phyloP scores from a whole-genome alignment of 1,140 invertebrate genomes.

The Holotrichia oblita region DNA sequence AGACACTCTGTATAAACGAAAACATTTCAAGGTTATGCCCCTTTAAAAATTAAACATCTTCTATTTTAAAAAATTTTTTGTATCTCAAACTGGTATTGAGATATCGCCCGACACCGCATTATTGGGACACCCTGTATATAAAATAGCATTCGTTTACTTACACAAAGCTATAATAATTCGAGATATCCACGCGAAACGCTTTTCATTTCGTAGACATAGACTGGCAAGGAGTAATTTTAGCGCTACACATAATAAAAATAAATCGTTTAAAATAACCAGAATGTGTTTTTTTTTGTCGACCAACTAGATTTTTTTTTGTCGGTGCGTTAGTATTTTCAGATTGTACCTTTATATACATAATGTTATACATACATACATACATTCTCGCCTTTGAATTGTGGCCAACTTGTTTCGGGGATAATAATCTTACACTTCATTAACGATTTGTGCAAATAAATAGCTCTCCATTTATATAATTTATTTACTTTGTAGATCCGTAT shows the following conservation, averaged over 20 bases:
- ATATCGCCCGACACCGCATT: no score
- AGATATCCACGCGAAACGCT: neutral
- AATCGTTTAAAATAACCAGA: neutral
- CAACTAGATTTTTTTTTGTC: no score
- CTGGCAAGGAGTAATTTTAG: neutral
- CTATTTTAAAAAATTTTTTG: no score
- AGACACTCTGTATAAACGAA: no score
- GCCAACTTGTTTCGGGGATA: constrained; percentile 27
- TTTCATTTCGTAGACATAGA: neutral
- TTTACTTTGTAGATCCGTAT: constrained; percentile 30
- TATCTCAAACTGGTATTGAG: no score
- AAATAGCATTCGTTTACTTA: no score
- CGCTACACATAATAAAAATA: constrained; percentile 21
- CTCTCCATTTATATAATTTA: constrained; percentile 29
- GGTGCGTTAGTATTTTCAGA: neutral
- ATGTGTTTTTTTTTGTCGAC: neutral
- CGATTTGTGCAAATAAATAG: constrained; percentile 25
- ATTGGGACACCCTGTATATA: no score
- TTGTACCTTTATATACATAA: neutral
- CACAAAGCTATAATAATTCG: no score
- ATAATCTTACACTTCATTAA: constrained; percentile 32
- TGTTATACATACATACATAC: neutral
- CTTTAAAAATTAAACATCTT: no score
- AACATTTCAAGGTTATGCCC: no score
- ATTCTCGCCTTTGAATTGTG: constrained; percentile 19